Evolutionary conservation across 2,888 invertebrate genomes (phyloP).

Genomic region (Quadroppia sp.): DNA sequence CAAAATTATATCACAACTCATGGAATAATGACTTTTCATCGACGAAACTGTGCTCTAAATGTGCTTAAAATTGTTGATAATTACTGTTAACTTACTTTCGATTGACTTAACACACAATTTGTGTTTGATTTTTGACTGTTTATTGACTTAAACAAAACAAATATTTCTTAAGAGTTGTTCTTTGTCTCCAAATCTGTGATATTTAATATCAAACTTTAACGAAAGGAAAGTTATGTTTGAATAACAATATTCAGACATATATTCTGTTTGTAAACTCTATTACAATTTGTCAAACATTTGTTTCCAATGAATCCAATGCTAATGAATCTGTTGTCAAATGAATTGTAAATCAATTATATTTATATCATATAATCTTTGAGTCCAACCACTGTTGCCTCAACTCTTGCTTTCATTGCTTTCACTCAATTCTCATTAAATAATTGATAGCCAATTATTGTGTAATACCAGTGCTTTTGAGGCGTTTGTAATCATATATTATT

Average conservation of each 20-base stretch:
- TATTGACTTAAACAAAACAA: neutral
- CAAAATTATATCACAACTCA: neutral
- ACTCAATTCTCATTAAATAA: neutral
- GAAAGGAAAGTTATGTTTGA: neutral
- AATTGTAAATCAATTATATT: slow-evolving; percentile 3
- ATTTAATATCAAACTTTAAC: slow-evolving; percentile 22
- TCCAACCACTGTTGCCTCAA: slow-evolving; percentile 19
- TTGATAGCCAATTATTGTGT: too few species aligned
- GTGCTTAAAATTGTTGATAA: slow-evolving; percentile 28
- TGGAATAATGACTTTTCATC: neutral
- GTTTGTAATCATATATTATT: too few species aligned
- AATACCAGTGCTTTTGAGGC: too few species aligned
- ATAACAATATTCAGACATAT: neutral
- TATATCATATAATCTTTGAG: neutral
- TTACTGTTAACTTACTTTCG: neutral
- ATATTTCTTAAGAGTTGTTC: neutral
- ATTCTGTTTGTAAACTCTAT: neutral
- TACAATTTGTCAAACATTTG: neutral
- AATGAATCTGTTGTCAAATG: slow-evolving; percentile 35
- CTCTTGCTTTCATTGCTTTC: neutral
- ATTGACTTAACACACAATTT: neutral
- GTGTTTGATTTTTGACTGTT: neutral
- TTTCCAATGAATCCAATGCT: neutral
- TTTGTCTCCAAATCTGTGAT: slow-evolving; percentile 34
- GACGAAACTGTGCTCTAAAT: slow-evolving; percentile 19